Base-by-base conservation (phyloP, 2,888 invertebrate species). In the Hypolimnas misippus region DNA sequence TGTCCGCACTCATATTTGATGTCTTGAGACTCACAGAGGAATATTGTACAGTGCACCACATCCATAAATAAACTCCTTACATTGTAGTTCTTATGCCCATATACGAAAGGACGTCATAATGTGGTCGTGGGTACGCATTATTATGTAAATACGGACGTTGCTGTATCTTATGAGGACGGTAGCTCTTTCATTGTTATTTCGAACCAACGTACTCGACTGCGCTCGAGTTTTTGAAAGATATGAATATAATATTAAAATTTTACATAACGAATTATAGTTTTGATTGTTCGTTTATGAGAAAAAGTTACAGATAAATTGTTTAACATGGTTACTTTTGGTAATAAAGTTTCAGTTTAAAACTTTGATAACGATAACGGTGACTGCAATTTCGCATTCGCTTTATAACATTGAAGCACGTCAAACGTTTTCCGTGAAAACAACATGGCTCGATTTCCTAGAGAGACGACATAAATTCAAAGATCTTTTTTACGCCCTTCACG, bases 131-230 rank as follows among this genome's bases (percentile, higher is more conserved):
- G 16, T 46, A 55, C 54, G 29, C 42, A 52, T 58, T 62, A 62
- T 51, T 51, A 65, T 65, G 50, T 54, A 59, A 57, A 65, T 57
- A 51, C 25, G 14, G n/a, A 25, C 25, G 14, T 46, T 35, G n/a
- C 44, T 46, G 44, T 46, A 46, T 62, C 54, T 59, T 62, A 62
- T 67, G 56, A 56, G 40, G 42, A 60, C 51, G 14, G 53, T 49
- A 38, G 55, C 52, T 29, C 46, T 50, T 21, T 44, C 21, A 44
- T 51, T 62, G 42, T 64, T 57, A 57, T 54, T 44, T 40, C 19
- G 52, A 53, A 21, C 19, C 42, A 17, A 42, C 12, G 44, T 46
- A 19, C 38, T 46, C 40, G 10, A 42, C 51, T 50, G 14, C 40
- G 40, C 50, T 40, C 38, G 16, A 57, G 46, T 12, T 40, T 57